Conservation (phyloP, 2,888 invertebrate species). For the Drosophila ezoana region DNA sequence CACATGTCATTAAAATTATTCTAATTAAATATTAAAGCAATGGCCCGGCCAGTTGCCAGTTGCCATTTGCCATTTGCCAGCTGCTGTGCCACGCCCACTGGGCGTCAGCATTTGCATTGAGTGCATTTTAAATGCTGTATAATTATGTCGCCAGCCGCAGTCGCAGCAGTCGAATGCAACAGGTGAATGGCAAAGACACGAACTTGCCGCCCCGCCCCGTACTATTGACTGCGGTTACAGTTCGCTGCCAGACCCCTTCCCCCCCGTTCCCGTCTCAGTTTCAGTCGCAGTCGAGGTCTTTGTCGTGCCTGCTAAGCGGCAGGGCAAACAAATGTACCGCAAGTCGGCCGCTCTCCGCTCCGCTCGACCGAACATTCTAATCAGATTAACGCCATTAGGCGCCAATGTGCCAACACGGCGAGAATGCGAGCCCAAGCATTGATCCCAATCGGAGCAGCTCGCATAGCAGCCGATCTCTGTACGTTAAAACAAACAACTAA, state of each 20-base stretch:
- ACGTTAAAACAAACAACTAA: conserved; percentile 2
- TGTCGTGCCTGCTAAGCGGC: conserved; percentile 53
- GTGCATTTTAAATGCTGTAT: conserved; percentile 61
- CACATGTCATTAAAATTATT: conserved; percentile 66
- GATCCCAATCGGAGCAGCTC: conserved; percentile 42
- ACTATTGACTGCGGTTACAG: conserved; percentile 22
- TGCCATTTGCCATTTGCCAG: conserved; percentile 38
- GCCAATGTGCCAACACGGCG: conserved; percentile 58
- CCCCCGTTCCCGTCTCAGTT: neutral
- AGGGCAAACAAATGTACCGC: conserved; percentile 67
- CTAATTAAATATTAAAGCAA: conserved; percentile 70
- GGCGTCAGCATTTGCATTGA: conserved; percentile 48
- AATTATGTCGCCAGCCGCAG: conserved; percentile 59
- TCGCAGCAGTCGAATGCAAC: conserved; percentile 33
- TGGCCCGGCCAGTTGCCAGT: conserved; percentile 15
- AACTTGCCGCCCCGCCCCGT: conserved; percentile 44
- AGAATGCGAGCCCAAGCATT: conserved; percentile 30
- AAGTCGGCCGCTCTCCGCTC: conserved; percentile 9
- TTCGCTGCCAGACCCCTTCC: conserved; percentile 6
- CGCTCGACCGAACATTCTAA: conserved; percentile 60
- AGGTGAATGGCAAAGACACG: conserved; percentile 77
- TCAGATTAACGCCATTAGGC: conserved; percentile 76
- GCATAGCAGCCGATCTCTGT: conserved; percentile 7
- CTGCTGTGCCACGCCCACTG: conserved; percentile 59
- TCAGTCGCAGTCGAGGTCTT: conserved; percentile 35